These are phyloP conservation scores for Austrolebias charrua DNA, from an alignment of 2,797 vertebrate genomes.

Conservation along the genomic window DNA sequence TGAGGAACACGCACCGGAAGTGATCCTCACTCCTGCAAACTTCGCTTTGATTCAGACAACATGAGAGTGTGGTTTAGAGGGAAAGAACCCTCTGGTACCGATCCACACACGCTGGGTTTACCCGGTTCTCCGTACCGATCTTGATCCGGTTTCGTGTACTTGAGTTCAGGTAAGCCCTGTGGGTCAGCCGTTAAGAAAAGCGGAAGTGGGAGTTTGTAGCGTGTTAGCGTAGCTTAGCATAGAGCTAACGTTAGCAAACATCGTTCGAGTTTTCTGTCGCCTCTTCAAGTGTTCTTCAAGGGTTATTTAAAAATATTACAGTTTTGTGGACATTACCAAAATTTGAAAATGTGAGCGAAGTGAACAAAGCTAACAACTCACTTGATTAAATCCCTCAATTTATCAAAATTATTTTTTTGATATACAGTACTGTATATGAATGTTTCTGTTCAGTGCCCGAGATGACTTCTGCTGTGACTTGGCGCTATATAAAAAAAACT, in stretches of 20 bases:
- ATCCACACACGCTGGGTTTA: background rate
- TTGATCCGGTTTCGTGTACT: background rate
- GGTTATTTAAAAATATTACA: too few species aligned
- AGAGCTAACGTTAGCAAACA: constrained; percentile 58
- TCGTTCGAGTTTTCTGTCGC: background rate
- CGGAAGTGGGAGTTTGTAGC: background rate
- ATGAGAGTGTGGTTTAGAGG: constrained; percentile 12
- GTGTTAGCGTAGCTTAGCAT: constrained; percentile 33
- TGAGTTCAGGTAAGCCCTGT: constrained; percentile 8
- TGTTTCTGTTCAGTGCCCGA: too few species aligned
- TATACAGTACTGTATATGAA: too few species aligned
- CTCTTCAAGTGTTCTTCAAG: too few species aligned
- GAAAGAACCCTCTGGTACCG: background rate
- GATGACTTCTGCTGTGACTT: too few species aligned
- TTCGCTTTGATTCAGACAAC: constrained; percentile 44
- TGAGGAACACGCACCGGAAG: constrained; percentile 22
- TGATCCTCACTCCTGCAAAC: constrained; percentile 30
- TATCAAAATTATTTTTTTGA: too few species aligned
- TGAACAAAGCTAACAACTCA: too few species aligned
- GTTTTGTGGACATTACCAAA: too few species aligned
- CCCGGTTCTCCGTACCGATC: fast-evolving
- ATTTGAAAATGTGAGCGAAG: too few species aligned
- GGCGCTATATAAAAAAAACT: too few species aligned
- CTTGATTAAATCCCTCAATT: too few species aligned
- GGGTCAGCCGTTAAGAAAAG: background rate